Evolutionary conservation across 2,888 invertebrate genomes (phyloP), one percentile per base, ranked within the genome.

Genomic region (Emmelina monodactyla): DNA sequence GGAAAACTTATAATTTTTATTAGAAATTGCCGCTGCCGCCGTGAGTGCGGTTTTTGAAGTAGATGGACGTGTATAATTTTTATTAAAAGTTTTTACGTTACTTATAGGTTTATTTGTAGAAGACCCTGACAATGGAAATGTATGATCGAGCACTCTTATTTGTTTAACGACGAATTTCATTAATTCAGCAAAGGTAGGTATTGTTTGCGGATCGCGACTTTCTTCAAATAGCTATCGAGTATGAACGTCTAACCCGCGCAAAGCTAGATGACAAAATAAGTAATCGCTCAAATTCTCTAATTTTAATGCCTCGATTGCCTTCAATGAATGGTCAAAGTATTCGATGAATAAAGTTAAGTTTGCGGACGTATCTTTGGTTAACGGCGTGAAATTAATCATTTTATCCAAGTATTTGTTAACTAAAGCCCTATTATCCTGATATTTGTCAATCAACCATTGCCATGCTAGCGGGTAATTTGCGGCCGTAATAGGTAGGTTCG

Each of bases 371-470:
- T 14, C 13, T 28, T 14, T 33, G 29, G 32, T 12, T 14, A 37
- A 30, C 2, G 37, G 37, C 6, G 25, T 33, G 13, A 33, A 37
- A 4, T 14, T 19, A 30, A 32, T 32, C 16, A 37, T 15, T 30
- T 37, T 37, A 30, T 37, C 37, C 28, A 37, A 16, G 15, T 33
- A 33, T 2, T 7, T n/a, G 14, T 32, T 33, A 10, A 32, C 37
- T 7, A 37, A 7, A 1, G 33, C 33, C 10, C 33, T 32, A 19
- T 32, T 37, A 30, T 32, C 31, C 22, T 37, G 25, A 22, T 32
- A 37, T 12, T 31, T 22, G 12, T 37, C 31, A 37, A 19, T 10
- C 14, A 37, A 30, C 2, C 32, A 12, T 12, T 13, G 5, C 32
- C 32, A 37, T 2, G 33, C 36, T 10, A 37, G 14, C 3, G 10